Conservation (phyloP, 2,113 vertebrate genomes). For the Heloderma charlesbogerti region DNA sequence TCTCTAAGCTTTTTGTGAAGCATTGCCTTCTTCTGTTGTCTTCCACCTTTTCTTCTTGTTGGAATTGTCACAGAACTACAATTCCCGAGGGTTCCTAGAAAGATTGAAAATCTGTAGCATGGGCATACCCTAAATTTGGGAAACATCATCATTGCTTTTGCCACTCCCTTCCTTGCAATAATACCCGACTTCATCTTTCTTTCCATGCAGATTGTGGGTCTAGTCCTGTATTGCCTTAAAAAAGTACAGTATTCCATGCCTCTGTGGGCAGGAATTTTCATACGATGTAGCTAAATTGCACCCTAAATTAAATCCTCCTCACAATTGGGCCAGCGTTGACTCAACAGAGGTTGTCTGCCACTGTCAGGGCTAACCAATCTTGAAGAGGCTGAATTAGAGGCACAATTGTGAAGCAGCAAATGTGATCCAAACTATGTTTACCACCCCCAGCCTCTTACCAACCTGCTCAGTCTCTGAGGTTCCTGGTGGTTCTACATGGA, state of each 20-base stretch:
- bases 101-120: background rate
- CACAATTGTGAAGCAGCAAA: background rate
- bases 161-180: too few species aligned
- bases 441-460: background rate
- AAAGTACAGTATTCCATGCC: background rate
- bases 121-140: background rate
- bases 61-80: background rate
- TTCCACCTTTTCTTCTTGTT: too few species aligned
- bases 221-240: background rate
- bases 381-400: background rate
- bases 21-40: too few species aligned
- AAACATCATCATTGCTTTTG: background rate
- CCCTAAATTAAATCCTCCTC: background rate
- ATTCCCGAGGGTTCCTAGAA: background rate
- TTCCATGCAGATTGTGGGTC: too few species aligned
- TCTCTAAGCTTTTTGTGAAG: too few species aligned
- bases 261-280: background rate
- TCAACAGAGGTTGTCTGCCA: background rate
- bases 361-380: background rate
- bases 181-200: too few species aligned
- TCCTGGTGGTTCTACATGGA: too few species aligned
- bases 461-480: too few species aligned
- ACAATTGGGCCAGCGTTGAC: background rate
- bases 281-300: background rate
- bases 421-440: background rate